Conservation (phyloP, 2,888 invertebrate genomes). For the Aleiodes leptofemur region DNA sequence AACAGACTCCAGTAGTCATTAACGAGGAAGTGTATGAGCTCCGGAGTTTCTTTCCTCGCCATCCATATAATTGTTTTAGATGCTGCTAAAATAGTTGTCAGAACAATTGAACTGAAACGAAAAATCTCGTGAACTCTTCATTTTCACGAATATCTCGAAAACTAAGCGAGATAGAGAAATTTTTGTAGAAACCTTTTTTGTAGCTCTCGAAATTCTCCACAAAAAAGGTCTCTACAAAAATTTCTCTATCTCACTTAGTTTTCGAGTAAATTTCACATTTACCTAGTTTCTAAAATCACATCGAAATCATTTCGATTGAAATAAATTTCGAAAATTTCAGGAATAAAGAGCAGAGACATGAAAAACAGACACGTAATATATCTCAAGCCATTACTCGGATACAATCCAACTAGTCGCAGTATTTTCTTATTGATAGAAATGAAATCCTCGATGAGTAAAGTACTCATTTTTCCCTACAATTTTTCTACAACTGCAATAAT, state of each 20-base stretch:
- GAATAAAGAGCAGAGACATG: slow-evolving; percentile 61
- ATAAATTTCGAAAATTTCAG: slow-evolving; percentile 61
- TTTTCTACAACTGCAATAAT: no score
- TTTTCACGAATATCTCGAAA: background rate
- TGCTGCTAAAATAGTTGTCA: slow-evolving; percentile 61
- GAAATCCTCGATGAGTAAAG: slow-evolving; percentile 74
- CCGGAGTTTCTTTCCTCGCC: slow-evolving; percentile 51
- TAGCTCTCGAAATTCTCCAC: no score
- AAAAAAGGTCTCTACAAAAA: no score
- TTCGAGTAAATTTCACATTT: slow-evolving; percentile 21
- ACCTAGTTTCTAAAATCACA: slow-evolving; percentile 64
- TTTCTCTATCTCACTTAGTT: no score
- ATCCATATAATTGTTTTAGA: slow-evolving; percentile 64
- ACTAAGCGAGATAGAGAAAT: background rate
- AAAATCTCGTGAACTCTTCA: slow-evolving; percentile 8
- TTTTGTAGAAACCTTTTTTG: background rate
- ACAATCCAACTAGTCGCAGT: slow-evolving; percentile 62
- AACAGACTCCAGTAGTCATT: slow-evolving; percentile 62
- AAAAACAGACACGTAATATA: slow-evolving; percentile 55
- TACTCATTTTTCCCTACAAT: slow-evolving; percentile 6
- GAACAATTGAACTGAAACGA: slow-evolving; percentile 60
- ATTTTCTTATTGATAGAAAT: slow-evolving; percentile 79
- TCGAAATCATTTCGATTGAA: slow-evolving; percentile 56
- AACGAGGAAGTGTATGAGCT: slow-evolving; percentile 60
- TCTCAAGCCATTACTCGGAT: slow-evolving; percentile 59